Evolutionary conservation across 2,797 vertebrate species (phyloP).

Genomic region (Megaceryle alcyon): DNA sequence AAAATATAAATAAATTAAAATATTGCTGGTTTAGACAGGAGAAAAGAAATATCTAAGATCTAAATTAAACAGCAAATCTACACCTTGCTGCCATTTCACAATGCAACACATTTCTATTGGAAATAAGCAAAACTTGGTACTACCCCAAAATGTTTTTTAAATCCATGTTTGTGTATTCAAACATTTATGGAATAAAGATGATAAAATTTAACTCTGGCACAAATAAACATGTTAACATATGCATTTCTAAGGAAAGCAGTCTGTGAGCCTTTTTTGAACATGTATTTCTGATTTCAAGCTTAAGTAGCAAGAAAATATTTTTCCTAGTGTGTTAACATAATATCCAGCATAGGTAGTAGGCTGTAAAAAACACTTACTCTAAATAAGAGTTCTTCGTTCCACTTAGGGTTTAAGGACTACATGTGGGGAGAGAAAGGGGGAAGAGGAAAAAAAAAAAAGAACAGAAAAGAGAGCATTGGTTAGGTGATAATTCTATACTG

Average conservation of each 20-base stretch:
- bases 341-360: neutral
- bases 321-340: neutral
- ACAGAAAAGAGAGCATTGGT: neutral
- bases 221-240: neutral
- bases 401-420: constrained; percentile 93
- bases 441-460: neutral
- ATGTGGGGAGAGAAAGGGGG: neutral
- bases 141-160: neutral
- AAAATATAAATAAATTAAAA: neutral
- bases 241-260: neutral
- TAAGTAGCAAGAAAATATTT: neutral
- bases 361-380: constrained; percentile 84
- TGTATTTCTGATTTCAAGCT: neutral
- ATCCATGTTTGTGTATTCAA: neutral
- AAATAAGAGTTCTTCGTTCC: constrained; percentile 95
- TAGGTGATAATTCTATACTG: neutral
- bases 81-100: neutral
- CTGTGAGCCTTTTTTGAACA: neutral
- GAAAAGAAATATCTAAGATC: neutral
- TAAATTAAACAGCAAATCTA: neutral
- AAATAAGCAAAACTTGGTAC: neutral
- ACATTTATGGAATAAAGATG: neutral
- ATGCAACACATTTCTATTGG: neutral
- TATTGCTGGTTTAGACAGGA: neutral
- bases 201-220: neutral